phyloP scores from a whole-genome alignment of 2,888 invertebrate species.

The Hirtodrosophila alboralis region DNA sequence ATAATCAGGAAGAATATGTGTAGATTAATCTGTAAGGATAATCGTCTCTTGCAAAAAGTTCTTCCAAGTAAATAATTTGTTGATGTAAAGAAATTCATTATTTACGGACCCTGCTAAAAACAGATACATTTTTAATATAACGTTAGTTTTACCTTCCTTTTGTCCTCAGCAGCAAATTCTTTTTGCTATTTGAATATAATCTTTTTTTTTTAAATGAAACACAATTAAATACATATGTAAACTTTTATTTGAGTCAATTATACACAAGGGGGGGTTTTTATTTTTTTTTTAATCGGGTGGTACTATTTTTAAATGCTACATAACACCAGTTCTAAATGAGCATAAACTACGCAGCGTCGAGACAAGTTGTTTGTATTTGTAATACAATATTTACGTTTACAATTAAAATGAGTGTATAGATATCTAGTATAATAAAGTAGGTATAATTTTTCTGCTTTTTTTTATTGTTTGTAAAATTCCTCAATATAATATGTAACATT shows the following conservation, averaged over 20 bases:
- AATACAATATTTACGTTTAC: conserved; percentile 53
- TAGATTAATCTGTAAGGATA: no score
- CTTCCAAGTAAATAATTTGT: no score
- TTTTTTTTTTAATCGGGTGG: conserved; percentile 57
- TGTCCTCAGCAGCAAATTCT: no score
- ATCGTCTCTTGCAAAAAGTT: no score
- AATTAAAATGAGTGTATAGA: conserved; percentile 53
- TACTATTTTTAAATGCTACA: conserved; percentile 73
- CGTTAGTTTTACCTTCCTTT: no score
- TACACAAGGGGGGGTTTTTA: conserved; percentile 63
- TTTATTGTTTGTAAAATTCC: conserved; percentile 56
- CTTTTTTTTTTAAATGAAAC: not conserved
- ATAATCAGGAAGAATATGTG: no score
- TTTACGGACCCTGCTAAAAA: no score
- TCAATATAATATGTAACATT: conserved; percentile 65
- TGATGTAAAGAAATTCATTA: no score
- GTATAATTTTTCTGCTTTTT: conserved; percentile 36
- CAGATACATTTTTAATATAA: no score
- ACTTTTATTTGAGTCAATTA: conserved; percentile 64
- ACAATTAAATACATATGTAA: conserved; percentile 35
- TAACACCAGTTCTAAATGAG: conserved; percentile 63
- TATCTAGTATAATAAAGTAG: conserved; percentile 62
- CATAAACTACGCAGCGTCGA: conserved; percentile 59
- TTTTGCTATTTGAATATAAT: no score
- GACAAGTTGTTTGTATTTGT: conserved; percentile 53